Base-by-base conservation (phyloP, 2,113 vertebrate genomes). In the Lepisosteus osseus region DNA sequence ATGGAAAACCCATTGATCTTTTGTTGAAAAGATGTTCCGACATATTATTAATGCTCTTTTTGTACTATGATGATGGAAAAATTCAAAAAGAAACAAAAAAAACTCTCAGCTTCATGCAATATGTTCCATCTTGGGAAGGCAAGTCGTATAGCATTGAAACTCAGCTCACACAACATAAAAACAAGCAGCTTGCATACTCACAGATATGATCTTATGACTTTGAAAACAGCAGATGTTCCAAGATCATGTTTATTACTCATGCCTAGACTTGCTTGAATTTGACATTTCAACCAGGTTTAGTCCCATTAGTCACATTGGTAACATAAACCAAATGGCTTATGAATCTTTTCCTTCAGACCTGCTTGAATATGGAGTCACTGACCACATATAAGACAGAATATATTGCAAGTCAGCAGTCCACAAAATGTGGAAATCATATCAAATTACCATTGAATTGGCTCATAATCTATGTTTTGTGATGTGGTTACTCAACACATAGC, bases 361-460 rank as follows among this genome's bases (percentile, higher is more conserved):
- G 76, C 78, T 85, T 85, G 82, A 86, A 83, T 72, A n/a, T 47
- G 77, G 76, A 82, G 78, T 86, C 84, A 85, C 73, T 71, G 84
- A 87, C 86, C 87, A 85, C 89, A 88, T 84, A 74, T 86, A 91
- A 86, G 81, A 65, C 66, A 59, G 54, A 85, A 81, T 85, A 83
- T 80, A 83, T 69, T 82, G 85, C 80, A 85, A 84, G 77, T 85
- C 80, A 86, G 81, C 83, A 73, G 73, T 77, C 78, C 73, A 74
- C 76, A 86, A 83, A 88, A 89, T 79, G 83, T 85, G 78, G 79
- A 78, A 84, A 86, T 89, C 83, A 86, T 83, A 79, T 79, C 6
- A 56, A 54, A 70, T 68, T 68, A 43, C 69, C 7, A 64, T 76
- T 72, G 76, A 70, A 54, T 56, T 74, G 74, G 65, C 75, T 78